A percentile compares a stretch with the other conserved stretches of the same genome.
Conservation (phyloP, 2,888 invertebrate species). For the Cataglyphis livida region DNA sequence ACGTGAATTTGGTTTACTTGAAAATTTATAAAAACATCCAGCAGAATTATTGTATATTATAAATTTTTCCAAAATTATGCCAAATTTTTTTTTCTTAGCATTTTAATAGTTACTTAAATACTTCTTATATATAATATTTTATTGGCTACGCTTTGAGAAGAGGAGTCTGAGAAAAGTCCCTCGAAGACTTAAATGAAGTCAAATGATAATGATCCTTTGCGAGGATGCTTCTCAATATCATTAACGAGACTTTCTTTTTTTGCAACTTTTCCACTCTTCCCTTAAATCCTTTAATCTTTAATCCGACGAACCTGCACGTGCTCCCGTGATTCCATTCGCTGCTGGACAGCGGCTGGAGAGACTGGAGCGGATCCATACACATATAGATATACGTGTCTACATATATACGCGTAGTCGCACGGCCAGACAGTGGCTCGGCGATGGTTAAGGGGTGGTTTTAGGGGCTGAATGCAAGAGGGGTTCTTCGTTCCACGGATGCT, state of each 20-base stretch:
- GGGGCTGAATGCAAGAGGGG: slow-evolving; percentile 73
- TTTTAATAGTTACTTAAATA: background rate
- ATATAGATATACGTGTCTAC: background rate
- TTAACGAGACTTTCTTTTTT: slow-evolving; percentile 55
- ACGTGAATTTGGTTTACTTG: background rate
- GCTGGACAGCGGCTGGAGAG: slow-evolving; percentile 41
- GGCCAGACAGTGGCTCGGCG: slow-evolving; percentile 61
- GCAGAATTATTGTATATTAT: background rate
- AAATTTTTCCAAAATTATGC: background rate
- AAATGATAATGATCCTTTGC: slow-evolving; percentile 55
- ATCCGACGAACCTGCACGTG: slow-evolving; percentile 64
- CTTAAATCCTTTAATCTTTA: slow-evolving; percentile 74
- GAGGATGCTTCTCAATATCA: slow-evolving; percentile 54
- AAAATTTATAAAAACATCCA: background rate
- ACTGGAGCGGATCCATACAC: slow-evolving; percentile 1
- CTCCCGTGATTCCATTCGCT: slow-evolving; percentile 63
- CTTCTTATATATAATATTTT: background rate
- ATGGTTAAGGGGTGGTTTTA: slow-evolving; percentile 70
- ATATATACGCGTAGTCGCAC: slow-evolving; percentile 43
- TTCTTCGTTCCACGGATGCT: slow-evolving; percentile 74
- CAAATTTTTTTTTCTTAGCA: background rate
- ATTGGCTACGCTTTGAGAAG: background rate
- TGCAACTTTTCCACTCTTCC: slow-evolving; percentile 51
- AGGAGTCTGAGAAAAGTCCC: background rate
- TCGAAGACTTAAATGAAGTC: slow-evolving; percentile 36